Conservation (phyloP, 2,113 vertebrate genomes). For the Dipodomys ordii region DNA sequence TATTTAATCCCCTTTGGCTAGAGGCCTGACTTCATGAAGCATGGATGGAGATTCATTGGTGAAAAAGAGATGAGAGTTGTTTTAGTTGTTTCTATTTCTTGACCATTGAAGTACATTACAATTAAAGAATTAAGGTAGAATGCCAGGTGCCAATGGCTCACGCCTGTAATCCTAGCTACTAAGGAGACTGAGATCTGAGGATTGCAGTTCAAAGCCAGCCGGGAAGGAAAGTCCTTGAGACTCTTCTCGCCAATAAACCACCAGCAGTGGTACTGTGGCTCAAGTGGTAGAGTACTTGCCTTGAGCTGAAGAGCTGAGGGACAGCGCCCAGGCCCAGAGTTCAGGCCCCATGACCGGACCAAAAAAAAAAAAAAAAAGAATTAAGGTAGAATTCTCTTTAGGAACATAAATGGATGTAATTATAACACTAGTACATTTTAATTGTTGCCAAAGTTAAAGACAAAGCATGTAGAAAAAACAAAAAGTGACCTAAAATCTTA, state of each 20-base stretch:
- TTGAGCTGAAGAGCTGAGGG: too few relatives aligned
- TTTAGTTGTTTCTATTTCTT: conserved; percentile 64
- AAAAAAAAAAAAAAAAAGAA: background rate
- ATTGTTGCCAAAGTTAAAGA: conserved; percentile 50
- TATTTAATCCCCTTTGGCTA: conserved; percentile 56
- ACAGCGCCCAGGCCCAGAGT: too few relatives aligned
- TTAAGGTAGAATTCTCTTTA: conserved; percentile 47
- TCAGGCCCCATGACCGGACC: too few relatives aligned
- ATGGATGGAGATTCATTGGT: background rate
- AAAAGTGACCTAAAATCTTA: conserved; percentile 17
- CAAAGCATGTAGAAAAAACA: conserved; percentile 38
- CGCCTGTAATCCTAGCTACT: too few relatives aligned
- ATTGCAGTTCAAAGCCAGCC: too few relatives aligned
- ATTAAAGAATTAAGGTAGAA: conserved; percentile 52
- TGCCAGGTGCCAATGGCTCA: too few relatives aligned
- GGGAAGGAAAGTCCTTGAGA: too few relatives aligned
- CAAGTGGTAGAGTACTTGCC: too few relatives aligned
- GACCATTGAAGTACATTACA: conserved; percentile 10
- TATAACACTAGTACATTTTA: conserved; percentile 22
- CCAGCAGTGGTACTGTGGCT: too few relatives aligned
- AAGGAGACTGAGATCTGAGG: too few relatives aligned
- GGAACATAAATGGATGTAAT: background rate
- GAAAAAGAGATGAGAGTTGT: background rate
- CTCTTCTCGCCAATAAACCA: too few relatives aligned
- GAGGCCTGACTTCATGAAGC: conserved; percentile 38